These are phyloP conservation scores for Tortricodes alternella DNA, from an alignment of 2,888 invertebrate genomes.

Conservation along the genomic window DNA sequence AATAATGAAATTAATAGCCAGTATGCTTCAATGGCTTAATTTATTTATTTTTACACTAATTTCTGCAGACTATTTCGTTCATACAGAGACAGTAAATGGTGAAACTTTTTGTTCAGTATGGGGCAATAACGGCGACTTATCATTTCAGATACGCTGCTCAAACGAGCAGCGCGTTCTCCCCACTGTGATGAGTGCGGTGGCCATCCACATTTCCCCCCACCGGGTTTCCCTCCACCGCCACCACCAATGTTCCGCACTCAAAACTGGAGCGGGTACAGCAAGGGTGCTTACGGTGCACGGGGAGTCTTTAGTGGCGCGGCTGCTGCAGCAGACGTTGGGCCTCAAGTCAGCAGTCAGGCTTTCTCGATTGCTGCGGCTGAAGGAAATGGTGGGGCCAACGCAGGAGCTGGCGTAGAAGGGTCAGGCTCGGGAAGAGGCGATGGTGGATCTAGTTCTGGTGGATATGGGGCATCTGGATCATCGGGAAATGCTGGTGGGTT, in stretches of 20 bases:
- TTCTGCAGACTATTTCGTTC: background rate
- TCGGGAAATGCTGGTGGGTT: background rate
- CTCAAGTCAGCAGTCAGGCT: constrained; percentile 48
- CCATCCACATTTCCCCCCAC: constrained; percentile 29
- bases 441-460: background rate
- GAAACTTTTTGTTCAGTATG: background rate
- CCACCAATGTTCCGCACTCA: constrained; percentile 50
- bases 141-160: constrained; percentile 42
- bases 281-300: constrained; percentile 46
- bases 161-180: constrained; percentile 47
- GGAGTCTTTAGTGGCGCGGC: constrained; percentile 60
- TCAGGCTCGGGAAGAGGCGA: background rate
- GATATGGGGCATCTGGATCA: background rate
- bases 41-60: background rate
- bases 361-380: constrained; percentile 46
- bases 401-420: constrained; percentile 1
- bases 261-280: constrained; percentile 61
- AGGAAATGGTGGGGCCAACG: constrained; percentile 6
- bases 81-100: background rate
- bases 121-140: background rate
- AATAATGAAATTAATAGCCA: too few relatives aligned
- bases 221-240: constrained; percentile 35
- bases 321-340: constrained; percentile 46
- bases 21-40: too few relatives aligned
- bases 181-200: constrained; percentile 37